Percentiles rank a stretch among this genome's conserved stretches.
Evolutionary conservation across 2,797 vertebrate species (phyloP).

Genomic region (Cercopithecus petaurista): DNA sequence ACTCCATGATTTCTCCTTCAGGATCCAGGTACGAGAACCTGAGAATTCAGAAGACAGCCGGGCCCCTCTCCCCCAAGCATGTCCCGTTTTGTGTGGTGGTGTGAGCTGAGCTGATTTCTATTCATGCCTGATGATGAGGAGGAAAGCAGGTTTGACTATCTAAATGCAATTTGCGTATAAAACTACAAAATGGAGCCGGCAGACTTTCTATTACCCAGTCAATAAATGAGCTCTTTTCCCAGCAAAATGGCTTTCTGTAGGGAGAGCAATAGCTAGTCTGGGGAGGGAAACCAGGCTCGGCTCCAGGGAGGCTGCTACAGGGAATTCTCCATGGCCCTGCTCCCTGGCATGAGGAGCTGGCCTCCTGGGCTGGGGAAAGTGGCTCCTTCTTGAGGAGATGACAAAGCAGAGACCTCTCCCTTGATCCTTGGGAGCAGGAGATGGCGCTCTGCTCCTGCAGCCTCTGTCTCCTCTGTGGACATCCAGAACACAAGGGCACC

Average conservation of each 20-base stretch:
- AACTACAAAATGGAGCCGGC: slow-evolving; percentile 13
- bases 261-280: not conserved
- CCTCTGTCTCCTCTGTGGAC: not conserved
- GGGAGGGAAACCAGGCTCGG: not conserved
- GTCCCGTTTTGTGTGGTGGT: too few relatives aligned
- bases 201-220: not conserved
- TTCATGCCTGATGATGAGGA: slow-evolving; percentile 68
- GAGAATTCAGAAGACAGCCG: not conserved
- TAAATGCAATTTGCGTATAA: slow-evolving; percentile 57
- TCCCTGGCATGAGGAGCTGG: not conserved
- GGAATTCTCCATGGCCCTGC: rapidly evolving
- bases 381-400: not conserved
- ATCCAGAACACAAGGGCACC: not conserved
- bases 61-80: rapidly evolving
- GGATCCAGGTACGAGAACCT: not conserved
- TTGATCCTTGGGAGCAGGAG: not conserved
- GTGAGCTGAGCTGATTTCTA: not conserved
- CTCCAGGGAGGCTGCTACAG: not conserved
- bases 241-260: slow-evolving; percentile 8
- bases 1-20: rapidly evolving
- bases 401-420: not conserved
- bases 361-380: rapidly evolving
- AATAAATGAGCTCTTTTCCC: slow-evolving; percentile 22
- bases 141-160: slow-evolving; percentile 67
- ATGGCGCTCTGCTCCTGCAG: not conserved